These are phyloP conservation scores for Hepsetus odoe DNA, from an alignment of 2,113 vertebrate genomes.

Conservation along the genomic window DNA sequence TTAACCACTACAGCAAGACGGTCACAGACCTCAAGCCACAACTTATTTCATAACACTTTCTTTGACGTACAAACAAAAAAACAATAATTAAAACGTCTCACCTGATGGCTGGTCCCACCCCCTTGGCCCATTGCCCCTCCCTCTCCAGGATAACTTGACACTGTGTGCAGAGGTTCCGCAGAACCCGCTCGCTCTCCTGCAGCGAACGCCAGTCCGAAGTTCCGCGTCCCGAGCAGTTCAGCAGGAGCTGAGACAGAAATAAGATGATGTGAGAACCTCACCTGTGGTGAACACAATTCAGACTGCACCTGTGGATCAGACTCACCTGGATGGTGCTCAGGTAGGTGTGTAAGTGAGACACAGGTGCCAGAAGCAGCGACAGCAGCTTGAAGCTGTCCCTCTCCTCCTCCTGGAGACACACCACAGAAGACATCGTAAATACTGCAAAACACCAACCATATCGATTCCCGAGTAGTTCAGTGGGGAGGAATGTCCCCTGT, in stretches of 20 bases:
- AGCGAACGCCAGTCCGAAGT: slow-evolving; percentile 75
- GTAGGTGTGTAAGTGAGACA: slow-evolving; percentile 74
- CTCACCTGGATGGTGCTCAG: slow-evolving; percentile 75
- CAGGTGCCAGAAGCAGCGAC: slow-evolving; percentile 68
- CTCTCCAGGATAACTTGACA: slow-evolving; percentile 73
- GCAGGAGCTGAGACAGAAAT: slow-evolving; percentile 60
- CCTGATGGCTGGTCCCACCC: slow-evolving; percentile 34
- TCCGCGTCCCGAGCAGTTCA: slow-evolving; percentile 71
- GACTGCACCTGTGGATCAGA: background rate
- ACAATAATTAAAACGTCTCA: slow-evolving; percentile 38
- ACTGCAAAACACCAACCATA: background rate
- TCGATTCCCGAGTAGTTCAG: background rate
- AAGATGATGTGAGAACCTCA: background rate
- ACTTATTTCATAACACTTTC: no score
- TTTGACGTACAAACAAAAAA: slow-evolving; percentile 39
- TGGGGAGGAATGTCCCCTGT: no score
- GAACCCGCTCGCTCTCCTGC: slow-evolving; percentile 66
- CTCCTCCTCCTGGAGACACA: slow-evolving; percentile 55
- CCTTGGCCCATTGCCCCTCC: slow-evolving; percentile 64
- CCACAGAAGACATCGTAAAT: background rate
- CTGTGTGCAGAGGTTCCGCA: slow-evolving; percentile 66
- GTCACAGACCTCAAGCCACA: no score
- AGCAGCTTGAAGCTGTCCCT: slow-evolving; percentile 70
- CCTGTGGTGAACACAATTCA: background rate
- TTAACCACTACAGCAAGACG: no score